Conservation (phyloP, 2,888 invertebrate species). For the Eilema sororculum region DNA sequence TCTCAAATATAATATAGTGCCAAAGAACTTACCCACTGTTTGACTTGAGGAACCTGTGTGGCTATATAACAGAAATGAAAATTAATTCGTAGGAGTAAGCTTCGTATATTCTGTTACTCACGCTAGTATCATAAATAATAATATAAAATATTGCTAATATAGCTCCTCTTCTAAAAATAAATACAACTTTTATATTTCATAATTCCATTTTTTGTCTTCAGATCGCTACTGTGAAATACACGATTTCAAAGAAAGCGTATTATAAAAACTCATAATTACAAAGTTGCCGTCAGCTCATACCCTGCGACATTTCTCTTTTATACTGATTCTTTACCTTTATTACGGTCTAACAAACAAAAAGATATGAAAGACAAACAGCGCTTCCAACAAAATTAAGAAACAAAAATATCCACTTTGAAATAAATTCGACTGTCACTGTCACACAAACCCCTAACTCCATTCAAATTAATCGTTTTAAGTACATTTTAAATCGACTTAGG, state of each 20-base stretch:
- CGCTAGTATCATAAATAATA: too few relatives aligned
- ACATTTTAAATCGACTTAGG: conserved; percentile 71
- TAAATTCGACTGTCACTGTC: conserved; percentile 64
- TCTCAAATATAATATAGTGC: too few relatives aligned
- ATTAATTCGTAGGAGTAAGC: too few relatives aligned
- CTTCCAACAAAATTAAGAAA: conserved; percentile 54
- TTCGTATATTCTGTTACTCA: too few relatives aligned
- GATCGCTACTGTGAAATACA: conserved; percentile 17
- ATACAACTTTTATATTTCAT: not conserved
- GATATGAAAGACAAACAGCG: conserved; percentile 47
- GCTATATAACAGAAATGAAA: too few relatives aligned
- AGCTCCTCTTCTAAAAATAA: not conserved
- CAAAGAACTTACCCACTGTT: too few relatives aligned
- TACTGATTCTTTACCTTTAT: conserved; percentile 45
- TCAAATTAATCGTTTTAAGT: conserved; percentile 70
- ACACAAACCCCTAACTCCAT: conserved; percentile 63
- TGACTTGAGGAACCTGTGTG: too few relatives aligned
- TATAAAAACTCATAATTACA: conserved; percentile 43
- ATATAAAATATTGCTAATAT: not conserved
- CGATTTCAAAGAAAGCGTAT: conserved; percentile 26
- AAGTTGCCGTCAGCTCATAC: conserved; percentile 40
- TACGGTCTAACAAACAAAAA: conserved; percentile 46
- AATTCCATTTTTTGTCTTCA: conserved; percentile 19
- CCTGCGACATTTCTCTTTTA: conserved; percentile 37
- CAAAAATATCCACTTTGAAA: conserved; percentile 51